Conservation (phyloP, 1,140 invertebrate species). For the Stratiolaelaps scimitus region DNA sequence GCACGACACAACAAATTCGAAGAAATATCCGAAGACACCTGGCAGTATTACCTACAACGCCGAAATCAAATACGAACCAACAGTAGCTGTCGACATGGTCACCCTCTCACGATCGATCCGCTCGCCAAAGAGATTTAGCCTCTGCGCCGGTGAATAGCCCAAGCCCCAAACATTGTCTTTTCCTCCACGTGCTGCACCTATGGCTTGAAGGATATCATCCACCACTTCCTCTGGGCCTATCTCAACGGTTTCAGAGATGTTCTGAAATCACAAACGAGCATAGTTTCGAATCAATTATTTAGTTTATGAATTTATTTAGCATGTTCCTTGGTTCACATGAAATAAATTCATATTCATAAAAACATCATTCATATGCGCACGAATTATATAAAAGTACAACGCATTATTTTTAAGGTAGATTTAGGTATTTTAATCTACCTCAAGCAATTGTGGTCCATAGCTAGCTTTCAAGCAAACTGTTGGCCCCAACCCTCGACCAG, state of each 20-base stretch:
- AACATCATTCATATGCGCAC: too few species aligned
- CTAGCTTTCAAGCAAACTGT: constrained; percentile 44
- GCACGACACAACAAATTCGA: not conserved
- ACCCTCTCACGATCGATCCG: constrained; percentile 26
- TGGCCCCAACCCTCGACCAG: constrained; percentile 78
- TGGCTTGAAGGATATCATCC: constrained; percentile 1
- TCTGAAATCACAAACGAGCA: constrained; percentile 52
- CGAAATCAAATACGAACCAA: not conserved
- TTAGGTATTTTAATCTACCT: too few species aligned
- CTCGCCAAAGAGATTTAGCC: constrained; percentile 35
- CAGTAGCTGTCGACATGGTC: constrained; percentile 13
- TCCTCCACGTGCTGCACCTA: not conserved
- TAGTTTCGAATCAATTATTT: constrained; percentile 47
- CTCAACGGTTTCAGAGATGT: constrained; percentile 20
- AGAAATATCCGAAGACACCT: not conserved
- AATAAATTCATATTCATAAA: too few species aligned
- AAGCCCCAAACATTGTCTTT: constrained; percentile 22
- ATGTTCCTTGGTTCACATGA: too few species aligned
- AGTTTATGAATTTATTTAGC: not conserved
- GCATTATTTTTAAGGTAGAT: too few species aligned
- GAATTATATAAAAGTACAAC: too few species aligned
- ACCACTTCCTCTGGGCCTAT: constrained; percentile 32
- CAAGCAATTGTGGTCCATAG: not conserved
- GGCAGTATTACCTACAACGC: too few species aligned
- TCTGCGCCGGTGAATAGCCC: not conserved